These are phyloP conservation scores for Druon quercuslanigerum DNA, from an alignment of 1,140 invertebrate genomes.

Conservation along the genomic window DNA sequence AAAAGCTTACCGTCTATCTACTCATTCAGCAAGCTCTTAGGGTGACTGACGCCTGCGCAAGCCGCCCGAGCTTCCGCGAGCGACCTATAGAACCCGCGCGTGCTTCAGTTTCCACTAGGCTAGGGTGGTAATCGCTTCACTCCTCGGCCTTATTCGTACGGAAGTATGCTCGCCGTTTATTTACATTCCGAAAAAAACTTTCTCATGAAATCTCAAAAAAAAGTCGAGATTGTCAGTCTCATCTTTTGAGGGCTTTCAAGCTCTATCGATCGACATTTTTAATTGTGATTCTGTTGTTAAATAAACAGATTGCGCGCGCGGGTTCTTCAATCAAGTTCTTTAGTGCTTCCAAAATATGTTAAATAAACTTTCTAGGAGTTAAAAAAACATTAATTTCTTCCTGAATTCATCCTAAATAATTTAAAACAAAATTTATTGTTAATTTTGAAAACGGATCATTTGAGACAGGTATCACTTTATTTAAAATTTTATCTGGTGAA, in stretches of 20 bases:
- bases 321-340: neutral
- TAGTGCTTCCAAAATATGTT: neutral
- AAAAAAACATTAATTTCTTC: no score
- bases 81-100: neutral
- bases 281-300: neutral
- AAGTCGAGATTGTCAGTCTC: no score
- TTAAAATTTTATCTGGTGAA: no score
- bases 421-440: no score
- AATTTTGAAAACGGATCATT: no score
- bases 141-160: neutral
- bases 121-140: neutral
- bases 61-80: constrained; percentile 1
- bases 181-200: no score
- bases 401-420: no score
- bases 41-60: constrained; percentile 7
- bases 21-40: neutral
- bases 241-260: no score
- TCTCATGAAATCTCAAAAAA: no score
- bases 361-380: neutral
- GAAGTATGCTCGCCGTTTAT: no score
- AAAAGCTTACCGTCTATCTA: neutral
- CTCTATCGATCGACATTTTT: neutral
- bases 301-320: neutral
- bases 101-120: neutral
- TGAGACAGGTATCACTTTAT: no score